A percentile compares a stretch with the other conserved stretches of the same genome.
Conservation (phyloP, 2,113 vertebrate genomes). For the Actenoides hombroni region DNA sequence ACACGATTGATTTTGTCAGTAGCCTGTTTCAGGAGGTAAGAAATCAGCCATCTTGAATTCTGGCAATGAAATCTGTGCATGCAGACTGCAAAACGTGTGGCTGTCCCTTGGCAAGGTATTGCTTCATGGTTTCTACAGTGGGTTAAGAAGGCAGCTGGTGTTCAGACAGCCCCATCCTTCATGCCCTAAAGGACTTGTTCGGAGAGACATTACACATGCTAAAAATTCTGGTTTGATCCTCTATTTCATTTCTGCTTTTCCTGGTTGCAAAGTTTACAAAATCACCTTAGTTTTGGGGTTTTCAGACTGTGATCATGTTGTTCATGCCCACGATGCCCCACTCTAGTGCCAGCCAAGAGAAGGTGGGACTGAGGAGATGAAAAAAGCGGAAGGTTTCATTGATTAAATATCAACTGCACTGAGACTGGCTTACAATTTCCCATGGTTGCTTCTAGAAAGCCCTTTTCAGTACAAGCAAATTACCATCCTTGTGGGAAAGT, state of each 20-base stretch:
- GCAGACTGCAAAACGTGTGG: neutral
- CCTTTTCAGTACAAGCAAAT: neutral
- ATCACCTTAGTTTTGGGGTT: neutral
- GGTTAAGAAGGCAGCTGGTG: neutral
- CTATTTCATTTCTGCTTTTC: neutral
- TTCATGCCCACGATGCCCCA: neutral
- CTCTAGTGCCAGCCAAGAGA: neutral
- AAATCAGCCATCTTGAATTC: neutral
- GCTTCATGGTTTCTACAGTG: rapidly evolving
- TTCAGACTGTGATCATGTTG: neutral
- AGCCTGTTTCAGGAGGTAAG: neutral
- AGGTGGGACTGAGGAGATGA: neutral
- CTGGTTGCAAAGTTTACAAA: neutral
- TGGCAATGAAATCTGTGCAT: neutral
- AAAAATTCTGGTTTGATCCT: neutral
- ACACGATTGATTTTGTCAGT: neutral
- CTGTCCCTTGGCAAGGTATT: neutral
- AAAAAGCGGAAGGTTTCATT: neutral
- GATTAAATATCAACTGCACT: neutral
- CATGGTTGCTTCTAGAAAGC: neutral
- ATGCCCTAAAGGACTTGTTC: neutral
- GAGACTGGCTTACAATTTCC: neutral
- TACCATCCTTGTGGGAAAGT: neutral
- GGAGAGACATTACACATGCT: neutral
- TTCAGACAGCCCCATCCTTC: neutral